Evolutionary conservation across 2,888 invertebrate genomes (phyloP).

Genomic region (Mythimna albipuncta): DNA sequence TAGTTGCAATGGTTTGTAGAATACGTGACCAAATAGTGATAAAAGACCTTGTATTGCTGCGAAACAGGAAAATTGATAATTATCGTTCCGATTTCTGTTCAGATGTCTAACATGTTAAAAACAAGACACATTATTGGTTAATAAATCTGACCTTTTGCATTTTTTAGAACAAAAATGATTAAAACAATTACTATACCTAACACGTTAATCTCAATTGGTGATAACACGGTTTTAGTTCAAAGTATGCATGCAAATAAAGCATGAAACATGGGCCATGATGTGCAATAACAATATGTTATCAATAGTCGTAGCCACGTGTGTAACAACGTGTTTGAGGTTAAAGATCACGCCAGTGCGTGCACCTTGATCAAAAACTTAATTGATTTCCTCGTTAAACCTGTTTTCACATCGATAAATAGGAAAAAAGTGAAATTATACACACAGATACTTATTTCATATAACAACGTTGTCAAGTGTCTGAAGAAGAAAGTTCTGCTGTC

Average conservation of each 20-base stretch:
- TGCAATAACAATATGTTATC: background rate
- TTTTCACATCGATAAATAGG: conserved; percentile 28
- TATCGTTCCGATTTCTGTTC: conserved; percentile 8
- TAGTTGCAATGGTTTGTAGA: background rate
- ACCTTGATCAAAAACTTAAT: conserved; percentile 31
- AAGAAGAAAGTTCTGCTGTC: conserved; percentile 72
- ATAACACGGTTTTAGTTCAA: background rate
- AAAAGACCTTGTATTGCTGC: background rate
- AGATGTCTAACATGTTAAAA: conserved; percentile 14
- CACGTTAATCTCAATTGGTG: background rate
- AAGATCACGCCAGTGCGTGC: conserved; percentile 33
- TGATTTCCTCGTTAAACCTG: conserved; percentile 45
- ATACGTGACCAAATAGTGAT: background rate
- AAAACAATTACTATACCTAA: conserved; percentile 1
- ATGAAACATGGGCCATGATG: background rate
- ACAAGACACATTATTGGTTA: conserved; percentile 10
- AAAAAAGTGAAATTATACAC: conserved; percentile 50
- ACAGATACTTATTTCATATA: conserved; percentile 39
- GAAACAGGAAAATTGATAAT: conserved; percentile 24
- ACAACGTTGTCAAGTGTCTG: conserved; percentile 59
- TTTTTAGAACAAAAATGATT: conserved; percentile 20
- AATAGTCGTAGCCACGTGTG: background rate
- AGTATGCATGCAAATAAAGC: background rate
- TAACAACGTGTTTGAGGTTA: conserved; percentile 22
- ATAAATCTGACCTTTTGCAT: conserved; percentile 22